Base-by-base conservation (phyloP, 1,140 invertebrate genomes). In the Solen grandis region DNA sequence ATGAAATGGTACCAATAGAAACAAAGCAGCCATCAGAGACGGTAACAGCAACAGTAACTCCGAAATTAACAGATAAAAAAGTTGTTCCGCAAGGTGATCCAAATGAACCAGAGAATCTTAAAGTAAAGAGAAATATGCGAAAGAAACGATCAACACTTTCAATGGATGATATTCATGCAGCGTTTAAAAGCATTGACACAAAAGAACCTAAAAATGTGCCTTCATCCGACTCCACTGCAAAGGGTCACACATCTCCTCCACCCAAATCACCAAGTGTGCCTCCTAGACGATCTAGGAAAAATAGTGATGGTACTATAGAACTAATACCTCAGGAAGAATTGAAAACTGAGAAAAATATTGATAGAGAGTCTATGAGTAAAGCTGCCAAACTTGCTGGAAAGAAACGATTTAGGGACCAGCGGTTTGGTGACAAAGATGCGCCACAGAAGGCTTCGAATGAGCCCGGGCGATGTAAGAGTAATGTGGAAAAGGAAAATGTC, bases 401-500 rank as follows among this genome's bases (percentile, higher is more conserved):
- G 65, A 86, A 86, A 60, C 87, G 86, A 63, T 90, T 90, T 62
- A 63, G 84, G 25, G 84, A 83, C 60, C 84, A 88, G 29, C 74
- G 89, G 52, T 90, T 90, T 62, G 89, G 89, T 50, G 84, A 82
- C 36, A 88, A 88, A 70, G 84, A 88, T 33, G 73, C 62, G 62
- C 68, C 63, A n/a, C 83, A 81, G 27, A 74, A 75, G 66, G 75
- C 82, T 13, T 70, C 65, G 29, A 74, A 66, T 46, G 62, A 73
- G 35, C 60, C 80, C 36, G 78, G 62, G 16, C 72, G 89, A 10
- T 86, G 87, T 70, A 85, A 85, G 50, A 90, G 89, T 75, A 87
- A 90, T 73, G 89, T 90, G 52, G 88, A 90, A 65, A 85, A 84
- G 46, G 85, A 90, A 16, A 79, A 82, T 35, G 86, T 90, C 4